Evolutionary conservation across 2,888 invertebrate genomes (phyloP), one percentile per base, ranked within the genome.

Genomic region (Corbicula japonica): DNA sequence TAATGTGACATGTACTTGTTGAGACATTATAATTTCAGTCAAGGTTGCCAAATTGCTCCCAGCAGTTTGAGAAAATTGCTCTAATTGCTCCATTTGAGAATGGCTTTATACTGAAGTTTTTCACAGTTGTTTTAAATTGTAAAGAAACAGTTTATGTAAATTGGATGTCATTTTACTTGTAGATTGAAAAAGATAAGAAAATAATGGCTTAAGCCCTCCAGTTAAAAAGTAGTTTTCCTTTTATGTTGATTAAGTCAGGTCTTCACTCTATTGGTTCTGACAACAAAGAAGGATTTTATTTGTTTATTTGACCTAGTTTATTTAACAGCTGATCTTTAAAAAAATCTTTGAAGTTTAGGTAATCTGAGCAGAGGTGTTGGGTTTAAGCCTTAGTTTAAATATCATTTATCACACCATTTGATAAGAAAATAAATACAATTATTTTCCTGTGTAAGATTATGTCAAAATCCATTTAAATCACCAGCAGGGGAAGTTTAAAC

Each of bases 361-460:
- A 58, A 35, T 35, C 58, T 21, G 10, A 58, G 21, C 35, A 30
- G 21, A n/a, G 32, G 32, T 30, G 30, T 15, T 32, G n/a, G n/a
- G n/a, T n/a, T n/a, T n/a, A n/a, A n/a, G n/a, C n/a, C n/a, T n/a
- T n/a, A n/a, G n/a, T n/a, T n/a, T n/a, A n/a, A n/a, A n/a, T n/a
- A n/a, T n/a, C n/a, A n/a, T 34, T 34, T 58, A 28, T 52, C 23
- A 34, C 35, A 12, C 6, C 4, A 34, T 28, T 15, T n/a, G 58
- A 35, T 58, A 34, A 35, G 34, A 38, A 35, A 21, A 58, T 35
- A 58, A 35, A 21, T 34, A 58, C 35, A 34, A 58, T 58, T 58
- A 58, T 58, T 58, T 58, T 58, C 58, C 58, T 58, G 58, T 58
- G n/a, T 54, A 58, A 54, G 58, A 30, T 30, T 58, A 58, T 58